A percentile compares a stretch with the other conserved stretches of the same genome.
Evolutionary conservation across 2,888 invertebrate genomes (phyloP).

Genomic region (Epistrophe eligans): DNA sequence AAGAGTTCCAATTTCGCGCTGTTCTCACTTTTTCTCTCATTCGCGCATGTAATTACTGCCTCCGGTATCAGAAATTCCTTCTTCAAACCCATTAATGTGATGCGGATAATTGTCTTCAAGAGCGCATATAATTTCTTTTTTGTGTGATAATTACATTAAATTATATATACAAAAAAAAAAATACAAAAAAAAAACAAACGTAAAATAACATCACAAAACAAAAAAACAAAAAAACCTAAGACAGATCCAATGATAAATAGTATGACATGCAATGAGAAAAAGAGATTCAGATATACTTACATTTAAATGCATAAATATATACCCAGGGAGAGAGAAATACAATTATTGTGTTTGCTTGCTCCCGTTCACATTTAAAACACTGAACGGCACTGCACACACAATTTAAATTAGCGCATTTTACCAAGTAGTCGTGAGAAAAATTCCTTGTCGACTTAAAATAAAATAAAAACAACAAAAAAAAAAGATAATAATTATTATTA

Average conservation of each 20-base stretch:
- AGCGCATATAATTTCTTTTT: conserved; percentile 32
- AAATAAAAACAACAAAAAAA: conserved; percentile 2
- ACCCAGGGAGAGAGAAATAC: neutral
- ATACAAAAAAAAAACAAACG: neutral
- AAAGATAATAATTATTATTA: neutral
- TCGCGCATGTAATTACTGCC: conserved; percentile 43
- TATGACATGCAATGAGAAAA: conserved; percentile 28
- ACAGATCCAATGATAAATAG: conserved; percentile 31
- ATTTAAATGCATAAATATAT: neutral
- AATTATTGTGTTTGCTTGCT: conserved; percentile 22
- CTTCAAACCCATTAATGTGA: conserved; percentile 53
- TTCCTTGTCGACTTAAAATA: conserved; percentile 33
- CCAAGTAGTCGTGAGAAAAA: conserved; percentile 65
- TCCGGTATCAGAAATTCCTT: conserved; percentile 49
- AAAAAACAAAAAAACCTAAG: conserved; percentile 9
- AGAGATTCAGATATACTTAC: conserved; percentile 4
- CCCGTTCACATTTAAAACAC: conserved; percentile 21
- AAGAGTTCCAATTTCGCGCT: neutral
- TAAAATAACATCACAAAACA: neutral
- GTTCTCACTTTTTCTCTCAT: neutral
- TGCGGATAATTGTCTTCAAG: conserved; percentile 46
- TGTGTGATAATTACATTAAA: conserved; percentile 57
- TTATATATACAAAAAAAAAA: conserved; percentile 35
- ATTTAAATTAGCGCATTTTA: conserved; percentile 62
- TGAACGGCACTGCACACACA: conserved; percentile 60